phyloP scores from a whole-genome alignment of 1,140 invertebrate genomes.

The Apolygus lucorum region DNA sequence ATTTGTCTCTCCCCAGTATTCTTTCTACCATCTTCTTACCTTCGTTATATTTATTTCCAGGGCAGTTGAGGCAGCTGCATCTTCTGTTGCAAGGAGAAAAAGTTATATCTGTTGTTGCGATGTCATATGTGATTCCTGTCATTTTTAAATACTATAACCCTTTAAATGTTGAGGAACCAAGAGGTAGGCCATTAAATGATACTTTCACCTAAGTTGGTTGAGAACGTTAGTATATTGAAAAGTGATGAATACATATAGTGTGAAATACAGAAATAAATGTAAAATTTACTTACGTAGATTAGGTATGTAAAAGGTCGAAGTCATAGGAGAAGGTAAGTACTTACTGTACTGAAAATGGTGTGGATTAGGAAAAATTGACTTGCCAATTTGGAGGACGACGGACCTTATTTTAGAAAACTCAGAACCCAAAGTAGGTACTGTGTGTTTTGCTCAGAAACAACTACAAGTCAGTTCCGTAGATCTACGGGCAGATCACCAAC shows the following conservation, averaged over 20 bases:
- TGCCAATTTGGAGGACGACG: no score
- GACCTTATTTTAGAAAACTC: no score
- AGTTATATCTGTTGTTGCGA: neutral
- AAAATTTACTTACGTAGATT: neutral
- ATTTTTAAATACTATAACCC: neutral
- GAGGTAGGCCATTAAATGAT: neutral
- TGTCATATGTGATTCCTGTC: neutral
- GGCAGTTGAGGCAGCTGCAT: neutral
- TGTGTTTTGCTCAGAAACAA: no score
- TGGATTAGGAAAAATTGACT: no score
- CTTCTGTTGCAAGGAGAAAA: conserved; percentile 3
- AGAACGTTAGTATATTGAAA: neutral
- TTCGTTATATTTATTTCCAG: neutral
- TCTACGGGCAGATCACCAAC: no score
- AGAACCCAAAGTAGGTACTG: no score
- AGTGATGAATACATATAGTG: neutral
- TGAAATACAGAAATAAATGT: neutral
- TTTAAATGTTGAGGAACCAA: neutral
- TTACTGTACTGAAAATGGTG: neutral
- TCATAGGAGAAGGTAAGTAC: neutral
- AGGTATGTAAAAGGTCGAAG: neutral
- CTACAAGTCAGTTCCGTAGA: no score
- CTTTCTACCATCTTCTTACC: neutral
- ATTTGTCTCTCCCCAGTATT: neutral
- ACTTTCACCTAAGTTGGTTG: neutral